Evolutionary conservation across 2,888 invertebrate genomes (phyloP).

Genomic region (Hipparchia sbordonii): DNA sequence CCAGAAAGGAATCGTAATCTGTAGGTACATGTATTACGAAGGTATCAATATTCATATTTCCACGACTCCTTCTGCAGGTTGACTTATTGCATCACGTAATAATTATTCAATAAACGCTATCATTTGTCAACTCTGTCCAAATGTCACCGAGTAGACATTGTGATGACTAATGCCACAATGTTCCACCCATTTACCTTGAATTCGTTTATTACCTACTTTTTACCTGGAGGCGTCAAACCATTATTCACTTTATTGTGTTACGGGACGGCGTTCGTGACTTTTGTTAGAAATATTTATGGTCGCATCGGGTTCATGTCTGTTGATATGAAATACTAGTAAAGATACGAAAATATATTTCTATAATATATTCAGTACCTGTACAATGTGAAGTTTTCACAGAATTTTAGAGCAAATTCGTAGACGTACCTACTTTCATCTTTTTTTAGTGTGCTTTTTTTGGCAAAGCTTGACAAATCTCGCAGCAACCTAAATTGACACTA

Average conservation of each 20-base stretch:
- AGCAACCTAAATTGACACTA: neutral
- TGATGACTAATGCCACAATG: conserved; percentile 76
- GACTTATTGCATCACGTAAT: conserved; percentile 47
- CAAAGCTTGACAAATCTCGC: neutral
- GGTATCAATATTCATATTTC: neutral
- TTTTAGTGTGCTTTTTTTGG: neutral
- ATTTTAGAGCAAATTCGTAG: neutral
- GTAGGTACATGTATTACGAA: no score
- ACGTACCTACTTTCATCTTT: neutral
- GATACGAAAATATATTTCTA: neutral
- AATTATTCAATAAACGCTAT: conserved; percentile 78
- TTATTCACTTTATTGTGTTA: conserved; percentile 73
- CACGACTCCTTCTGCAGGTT: conserved; percentile 5
- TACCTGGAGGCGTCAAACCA: conserved; percentile 70
- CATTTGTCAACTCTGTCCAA: conserved; percentile 76
- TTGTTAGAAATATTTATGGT: conserved; percentile 39
- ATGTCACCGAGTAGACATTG: conserved; percentile 74
- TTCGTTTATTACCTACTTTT: conserved; percentile 74
- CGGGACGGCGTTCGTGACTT: conserved; percentile 55
- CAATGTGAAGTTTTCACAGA: neutral
- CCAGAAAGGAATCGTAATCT: no score
- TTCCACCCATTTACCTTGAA: conserved; percentile 69
- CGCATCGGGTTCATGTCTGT: conserved; percentile 16
- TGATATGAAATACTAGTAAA: conserved; percentile 5
- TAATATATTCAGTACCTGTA: neutral